These are phyloP conservation scores for Spinibarbus caldwelli DNA, from an alignment of 2,797 vertebrate genomes.

Conservation along the genomic window DNA sequence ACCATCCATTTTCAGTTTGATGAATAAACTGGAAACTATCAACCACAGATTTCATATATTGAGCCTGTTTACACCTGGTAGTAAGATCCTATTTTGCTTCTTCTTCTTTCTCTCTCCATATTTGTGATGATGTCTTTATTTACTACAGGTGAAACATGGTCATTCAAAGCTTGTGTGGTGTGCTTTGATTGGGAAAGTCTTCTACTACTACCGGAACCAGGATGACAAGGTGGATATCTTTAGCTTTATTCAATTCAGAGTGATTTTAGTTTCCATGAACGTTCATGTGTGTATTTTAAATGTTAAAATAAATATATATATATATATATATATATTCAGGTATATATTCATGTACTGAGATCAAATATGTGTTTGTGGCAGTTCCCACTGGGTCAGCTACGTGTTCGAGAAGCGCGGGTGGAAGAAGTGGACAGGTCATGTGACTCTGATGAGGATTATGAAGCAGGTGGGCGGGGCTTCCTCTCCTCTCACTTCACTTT, in stretches of 20 bases:
- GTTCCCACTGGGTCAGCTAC: slow-evolving; percentile 89
- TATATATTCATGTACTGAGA: not conserved
- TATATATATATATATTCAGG: not conserved
- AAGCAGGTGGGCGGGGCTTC: slow-evolving; percentile 83
- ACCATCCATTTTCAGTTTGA: not conserved
- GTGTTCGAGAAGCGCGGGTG: slow-evolving; percentile 81
- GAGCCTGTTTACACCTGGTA: not conserved
- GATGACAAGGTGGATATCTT: slow-evolving; percentile 87
- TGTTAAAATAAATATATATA: not conserved
- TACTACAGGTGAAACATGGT: slow-evolving; percentile 92
- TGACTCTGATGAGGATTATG: slow-evolving; percentile 96
- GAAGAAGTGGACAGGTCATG: slow-evolving; percentile 94
- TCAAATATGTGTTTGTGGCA: slow-evolving; percentile 58
- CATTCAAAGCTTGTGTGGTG: slow-evolving; percentile 97
- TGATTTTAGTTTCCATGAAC: not conserved
- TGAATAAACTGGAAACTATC: not conserved
- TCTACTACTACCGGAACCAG: slow-evolving; percentile 92
- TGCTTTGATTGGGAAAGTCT: slow-evolving; percentile 85
- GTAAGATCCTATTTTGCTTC: not conserved
- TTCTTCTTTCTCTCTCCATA: not conserved
- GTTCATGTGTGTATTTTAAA: not conserved
- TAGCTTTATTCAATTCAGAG: not conserved
- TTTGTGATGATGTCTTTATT: not conserved
- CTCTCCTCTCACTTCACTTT: slow-evolving; percentile 92
- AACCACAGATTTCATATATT: not conserved